Base-by-base conservation (phyloP, 1,140 invertebrate species). In the Hypothenemus hampei region DNA sequence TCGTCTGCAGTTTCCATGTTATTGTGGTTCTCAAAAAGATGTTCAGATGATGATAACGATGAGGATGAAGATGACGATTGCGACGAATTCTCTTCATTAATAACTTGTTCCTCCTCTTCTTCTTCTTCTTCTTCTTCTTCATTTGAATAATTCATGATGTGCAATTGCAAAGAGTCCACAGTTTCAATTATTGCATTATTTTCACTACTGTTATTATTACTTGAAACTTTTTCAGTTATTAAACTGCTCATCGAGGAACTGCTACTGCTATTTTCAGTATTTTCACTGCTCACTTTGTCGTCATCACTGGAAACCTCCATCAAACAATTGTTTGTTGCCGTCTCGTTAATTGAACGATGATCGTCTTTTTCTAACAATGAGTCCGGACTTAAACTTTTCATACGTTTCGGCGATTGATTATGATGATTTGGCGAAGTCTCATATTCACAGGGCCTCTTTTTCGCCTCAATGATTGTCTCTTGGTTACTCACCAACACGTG, bases 401-500 rank as follows among this genome's bases (percentile, higher is more conserved):
- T 55, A 31, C 67, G 59, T 56, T 70, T 70, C n/a, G n/a, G n/a
- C n/a, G n/a, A n/a, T n/a, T n/a, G n/a, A n/a, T n/a, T n/a, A n/a
- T n/a, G n/a, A n/a, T n/a, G n/a, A n/a, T n/a, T n/a, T 7, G 65
- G 59, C 13, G 58, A 61, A 20, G 44, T 62, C 39, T 59, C 60
- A 31, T 63, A 60, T 2, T 26, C 26, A 33, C 66, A 63, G 13
- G 54, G 52, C 55, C 33, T 21, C 35, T 50, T 53, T 49, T 11
- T 56, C 61, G 19, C 63, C 62, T 50, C 63, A 62, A 70, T 69
- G 65, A 70, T 71, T 69, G 68, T 68, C 66, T 71, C 68, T 63
- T 66, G 60, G 55, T 69, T 61, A 57, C 59, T 67, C 41, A 64
- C 59, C 57, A 69, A 64, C 54, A 70, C 65, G 46, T 63, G 63